These are phyloP conservation scores for Lucinisca nassula DNA, from an alignment of 2,888 invertebrate species.

Conservation along the genomic window DNA sequence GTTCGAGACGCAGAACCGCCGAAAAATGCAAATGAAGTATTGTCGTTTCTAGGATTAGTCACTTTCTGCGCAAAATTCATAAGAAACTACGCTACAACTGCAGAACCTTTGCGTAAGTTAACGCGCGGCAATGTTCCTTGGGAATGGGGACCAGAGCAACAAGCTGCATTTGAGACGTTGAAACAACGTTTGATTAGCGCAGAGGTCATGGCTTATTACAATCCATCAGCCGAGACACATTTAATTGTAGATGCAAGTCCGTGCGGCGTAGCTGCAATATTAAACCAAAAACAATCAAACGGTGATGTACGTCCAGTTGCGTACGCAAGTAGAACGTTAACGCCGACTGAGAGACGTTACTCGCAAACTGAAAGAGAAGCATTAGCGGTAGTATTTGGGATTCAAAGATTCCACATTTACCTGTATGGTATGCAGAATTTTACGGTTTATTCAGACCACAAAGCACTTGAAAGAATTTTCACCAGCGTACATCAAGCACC, in stretches of 20 bases:
- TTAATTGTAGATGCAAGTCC: slow-evolving; percentile 20
- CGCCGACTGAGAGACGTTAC: slow-evolving; percentile 2
- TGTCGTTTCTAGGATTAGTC: slow-evolving; percentile 17
- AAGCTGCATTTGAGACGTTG: not conserved
- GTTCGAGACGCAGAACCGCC: slow-evolving; percentile 7
- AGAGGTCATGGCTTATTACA: slow-evolving; percentile 23
- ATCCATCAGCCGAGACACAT: slow-evolving; percentile 12
- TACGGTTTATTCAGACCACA: not conserved
- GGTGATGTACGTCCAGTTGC: slow-evolving; percentile 13
- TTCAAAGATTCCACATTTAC: not conserved
- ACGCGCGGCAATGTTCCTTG: slow-evolving; percentile 13
- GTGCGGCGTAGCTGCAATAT: slow-evolving; percentile 10
- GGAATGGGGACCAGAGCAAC: slow-evolving; percentile 9
- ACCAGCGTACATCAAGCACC: not conserved
- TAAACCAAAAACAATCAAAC: slow-evolving; percentile 18
- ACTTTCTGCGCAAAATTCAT: slow-evolving; percentile 23
- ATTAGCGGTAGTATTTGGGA: slow-evolving; percentile 8
- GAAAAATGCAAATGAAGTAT: slow-evolving; percentile 4
- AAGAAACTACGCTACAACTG: slow-evolving; percentile 18
- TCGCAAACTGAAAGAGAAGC: slow-evolving; percentile 14
- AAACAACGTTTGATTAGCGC: slow-evolving; percentile 10
- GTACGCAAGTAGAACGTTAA: slow-evolving; percentile 16
- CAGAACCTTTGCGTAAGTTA: slow-evolving; percentile 20
- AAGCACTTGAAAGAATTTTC: slow-evolving; percentile 3
- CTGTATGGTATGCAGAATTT: slow-evolving; percentile 21